These are phyloP conservation scores for Microcebus lehilahytsara DNA, from an alignment of 2,113 vertebrate species.

Conservation along the genomic window DNA sequence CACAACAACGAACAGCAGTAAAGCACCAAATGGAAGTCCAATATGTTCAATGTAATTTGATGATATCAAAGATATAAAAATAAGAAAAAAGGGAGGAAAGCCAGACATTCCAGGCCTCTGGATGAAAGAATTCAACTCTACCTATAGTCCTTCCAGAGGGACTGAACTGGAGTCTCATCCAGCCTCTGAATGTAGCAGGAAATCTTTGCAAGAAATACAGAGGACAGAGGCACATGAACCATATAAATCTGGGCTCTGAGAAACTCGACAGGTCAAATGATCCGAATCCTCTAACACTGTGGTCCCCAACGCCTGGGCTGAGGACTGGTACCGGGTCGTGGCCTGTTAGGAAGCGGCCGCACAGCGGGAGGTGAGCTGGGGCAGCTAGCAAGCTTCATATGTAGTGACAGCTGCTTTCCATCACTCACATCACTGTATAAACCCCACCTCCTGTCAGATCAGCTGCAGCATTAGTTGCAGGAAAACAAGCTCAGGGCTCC, in stretches of 20 bases:
- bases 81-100: background rate
- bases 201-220: background rate
- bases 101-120: background rate
- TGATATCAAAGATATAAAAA: background rate
- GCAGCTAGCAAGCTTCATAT: no score
- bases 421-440: no score
- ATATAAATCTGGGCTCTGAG: background rate
- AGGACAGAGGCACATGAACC: background rate
- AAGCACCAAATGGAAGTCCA: background rate
- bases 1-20: background rate
- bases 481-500: no score
- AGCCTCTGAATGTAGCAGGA: background rate
- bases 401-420: no score
- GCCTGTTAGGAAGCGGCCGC: no score
- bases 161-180: background rate
- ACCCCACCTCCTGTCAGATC: no score
- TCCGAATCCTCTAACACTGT: background rate
- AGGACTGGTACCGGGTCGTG: no score
- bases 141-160: background rate
- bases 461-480: no score
- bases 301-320: no score
- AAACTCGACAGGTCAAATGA: background rate
- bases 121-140: background rate
- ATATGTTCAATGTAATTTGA: background rate
- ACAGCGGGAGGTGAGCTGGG: no score